Evolutionary conservation across 2,113 vertebrate species (phyloP), one percentile per base, ranked within the genome.

Genomic region (Eptatretus burgeri): DNA sequence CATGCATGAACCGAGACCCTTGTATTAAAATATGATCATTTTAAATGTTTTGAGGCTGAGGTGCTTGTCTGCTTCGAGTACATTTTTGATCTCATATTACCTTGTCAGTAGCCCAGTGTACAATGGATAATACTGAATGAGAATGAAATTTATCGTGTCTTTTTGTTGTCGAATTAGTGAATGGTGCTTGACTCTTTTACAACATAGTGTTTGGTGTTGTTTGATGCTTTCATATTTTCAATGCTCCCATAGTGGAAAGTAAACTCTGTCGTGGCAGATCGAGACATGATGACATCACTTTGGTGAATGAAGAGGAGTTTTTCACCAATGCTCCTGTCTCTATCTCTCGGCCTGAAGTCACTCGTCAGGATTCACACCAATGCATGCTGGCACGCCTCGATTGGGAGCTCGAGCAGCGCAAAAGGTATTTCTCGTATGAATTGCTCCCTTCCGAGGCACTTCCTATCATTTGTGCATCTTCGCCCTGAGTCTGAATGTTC

Each of bases 401-500:
- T 74, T 98, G 91, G 91, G 91, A 98, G 71, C 76, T 98, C 66
- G 91, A 98, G 69, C 91, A 98, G 73, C 82, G 89, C 67, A 95
- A 94, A 71, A 84, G 86, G 91, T 95, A 63, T 60, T n/a, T 20
- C n/a, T 20, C n/a, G 9, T 13, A 20, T 60, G 56, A 20, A 49
- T 64, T 12, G 63, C 56, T 17, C 56, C n/a, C n/a, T 60, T 60
- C 20, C n/a, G 9, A 17, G 9, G 56, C n/a, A 20, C n/a, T 13
- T 60, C 56, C 2, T 17, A 11, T 60, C n/a, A 11, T 9, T 60
- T n/a, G n/a, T 17, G 2, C 56, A 60, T 60, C 20, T 56, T 16
- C 52, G 52, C 18, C 9, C 20, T 60, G 9, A 20, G n/a, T 13
- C 56, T 60, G 9, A n/a, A 20, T 60, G 56, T 20, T 17, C 13